Percentiles rank a stretch among this genome's conserved stretches.
phyloP scores from a whole-genome alignment of 1,140 invertebrate genomes.

The Pararge aegeria region DNA sequence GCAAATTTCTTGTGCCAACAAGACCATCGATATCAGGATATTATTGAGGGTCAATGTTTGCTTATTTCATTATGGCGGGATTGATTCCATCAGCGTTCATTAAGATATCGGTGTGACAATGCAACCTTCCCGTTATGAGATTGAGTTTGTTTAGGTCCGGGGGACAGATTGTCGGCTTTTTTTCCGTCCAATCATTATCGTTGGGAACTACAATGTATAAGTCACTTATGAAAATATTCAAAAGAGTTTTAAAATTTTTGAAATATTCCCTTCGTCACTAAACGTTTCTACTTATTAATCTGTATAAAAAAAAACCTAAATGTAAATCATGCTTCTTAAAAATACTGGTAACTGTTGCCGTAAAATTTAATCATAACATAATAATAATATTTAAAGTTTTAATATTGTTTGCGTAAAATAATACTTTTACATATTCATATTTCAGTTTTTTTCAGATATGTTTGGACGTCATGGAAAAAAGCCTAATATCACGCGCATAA shows the following conservation, averaged over 20 bases:
- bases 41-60: conserved; percentile 72
- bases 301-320: too few species aligned
- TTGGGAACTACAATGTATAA: not conserved
- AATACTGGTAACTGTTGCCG: too few species aligned
- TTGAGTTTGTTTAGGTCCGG: conserved; percentile 10
- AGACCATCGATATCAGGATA: conserved; percentile 54
- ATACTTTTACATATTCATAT: too few species aligned
- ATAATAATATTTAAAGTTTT: too few species aligned
- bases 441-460: not conserved
- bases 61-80: conserved; percentile 69
- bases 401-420: too few species aligned
- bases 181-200: not conserved
- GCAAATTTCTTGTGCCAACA: conserved; percentile 75
- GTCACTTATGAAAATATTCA: too few species aligned
- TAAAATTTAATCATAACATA: too few species aligned
- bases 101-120: conserved; percentile 39
- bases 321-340: too few species aligned
- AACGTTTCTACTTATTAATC: too few species aligned
- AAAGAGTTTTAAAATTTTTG: too few species aligned
- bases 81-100: conserved; percentile 71
- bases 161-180: not conserved
- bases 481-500: not conserved
- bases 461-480: not conserved
- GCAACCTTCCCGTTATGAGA: conserved; percentile 20
- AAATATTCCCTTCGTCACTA: too few species aligned